Base-by-base conservation (phyloP, 2,113 vertebrate species). In the Platichthys flesus region DNA sequence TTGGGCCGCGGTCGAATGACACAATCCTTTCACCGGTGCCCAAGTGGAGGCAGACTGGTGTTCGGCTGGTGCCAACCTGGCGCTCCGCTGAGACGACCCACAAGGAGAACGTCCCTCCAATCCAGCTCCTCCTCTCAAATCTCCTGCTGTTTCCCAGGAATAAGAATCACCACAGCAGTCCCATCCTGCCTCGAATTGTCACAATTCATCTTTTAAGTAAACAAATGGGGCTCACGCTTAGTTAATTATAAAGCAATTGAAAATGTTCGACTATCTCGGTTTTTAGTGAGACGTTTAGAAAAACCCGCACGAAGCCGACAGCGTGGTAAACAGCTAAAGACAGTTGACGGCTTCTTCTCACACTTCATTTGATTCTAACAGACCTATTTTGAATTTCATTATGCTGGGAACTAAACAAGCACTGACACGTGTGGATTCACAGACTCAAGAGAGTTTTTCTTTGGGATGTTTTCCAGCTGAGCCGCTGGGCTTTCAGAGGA, bases 231-330 rank as follows among this genome's bases (percentile, higher is more conserved):
- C 67, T 82, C 72, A 65, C 69, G 83, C 79, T 73, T 82, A 69
- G 75, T 90, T 91, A 89, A 92, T 92, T 89, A 82, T 81, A 83
- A 78, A 18, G 54, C 78, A 87, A 20, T 82, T 88, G 90, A 78
- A 85, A 71, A 90, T 83, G 69, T 88, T 59, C 65, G 45, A 57
- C 79, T 78, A 66, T 76, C 60, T 83, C 21, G 21, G 20, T 70
- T 74, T 60, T 78, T 66, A 70, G 67, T 61, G 80, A 86, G 72
- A 83, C 51, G 2, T 67, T 76, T 35, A 21, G 45, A 82, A 76
- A 87, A 84, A 83, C 79, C 74, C 63, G 69, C 71, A 51, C n/a
- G 57, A 58, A 84, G 74, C 70, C 82, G 75, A 68, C 67, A 63
- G 74, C 35, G 74, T 72, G 71, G 51, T 79, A 52, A 79, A 82